phyloP scores from a whole-genome alignment of 2,888 invertebrate species.

The Didymodactylos carnosus region DNA sequence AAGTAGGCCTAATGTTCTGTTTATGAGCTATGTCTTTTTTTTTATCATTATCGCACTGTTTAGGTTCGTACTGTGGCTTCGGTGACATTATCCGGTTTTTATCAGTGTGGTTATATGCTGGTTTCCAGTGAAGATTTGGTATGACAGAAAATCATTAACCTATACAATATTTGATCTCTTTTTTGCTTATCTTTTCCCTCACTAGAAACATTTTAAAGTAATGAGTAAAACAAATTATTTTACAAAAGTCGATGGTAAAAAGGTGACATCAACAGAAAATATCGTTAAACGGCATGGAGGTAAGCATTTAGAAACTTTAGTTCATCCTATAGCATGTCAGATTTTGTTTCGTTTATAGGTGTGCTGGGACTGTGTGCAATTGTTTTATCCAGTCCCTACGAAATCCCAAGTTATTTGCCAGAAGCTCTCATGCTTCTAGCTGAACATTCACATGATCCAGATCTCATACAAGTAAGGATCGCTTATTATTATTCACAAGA shows the following conservation, averaged over 20 bases:
- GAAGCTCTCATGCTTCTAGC: slow-evolving; percentile 57
- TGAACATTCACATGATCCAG: slow-evolving; percentile 61
- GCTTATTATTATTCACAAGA: background rate
- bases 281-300: background rate
- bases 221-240: background rate
- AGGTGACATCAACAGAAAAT: background rate
- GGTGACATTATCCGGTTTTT: background rate
- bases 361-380: slow-evolving; percentile 70
- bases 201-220: background rate
- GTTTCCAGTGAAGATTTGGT: background rate
- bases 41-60: too few species aligned
- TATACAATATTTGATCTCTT: too few species aligned
- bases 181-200: background rate
- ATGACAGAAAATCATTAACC: too few species aligned
- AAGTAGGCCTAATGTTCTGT: too few species aligned
- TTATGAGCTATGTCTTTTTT: too few species aligned
- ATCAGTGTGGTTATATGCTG: background rate
- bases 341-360: slow-evolving; percentile 35
- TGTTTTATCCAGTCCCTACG: slow-evolving; percentile 67
- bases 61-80: background rate
- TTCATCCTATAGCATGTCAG: background rate
- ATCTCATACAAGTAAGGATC: slow-evolving; percentile 65
- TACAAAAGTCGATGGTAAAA: background rate
- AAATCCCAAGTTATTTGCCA: slow-evolving; percentile 55
- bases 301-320: background rate